These are phyloP conservation scores for Setipinna tenuifilis DNA, from an alignment of 2,797 vertebrate species.

Conservation along the genomic window DNA sequence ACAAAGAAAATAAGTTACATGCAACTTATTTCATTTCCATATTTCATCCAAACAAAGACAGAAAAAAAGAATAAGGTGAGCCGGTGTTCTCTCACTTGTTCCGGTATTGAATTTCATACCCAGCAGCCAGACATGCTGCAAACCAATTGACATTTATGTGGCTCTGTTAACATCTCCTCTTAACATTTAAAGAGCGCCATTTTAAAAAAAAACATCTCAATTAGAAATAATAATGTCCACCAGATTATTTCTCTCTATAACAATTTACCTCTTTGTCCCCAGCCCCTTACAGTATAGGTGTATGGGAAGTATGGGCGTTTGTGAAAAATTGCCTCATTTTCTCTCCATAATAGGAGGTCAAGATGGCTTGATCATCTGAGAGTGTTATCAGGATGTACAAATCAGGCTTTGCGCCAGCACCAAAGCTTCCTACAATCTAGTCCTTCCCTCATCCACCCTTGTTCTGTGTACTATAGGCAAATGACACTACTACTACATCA, in stretches of 20 bases:
- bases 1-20: no score
- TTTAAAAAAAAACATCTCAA: no score
- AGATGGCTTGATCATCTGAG: neutral
- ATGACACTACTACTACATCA: neutral
- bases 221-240: neutral
- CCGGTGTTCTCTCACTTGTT: neutral
- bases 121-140: neutral
- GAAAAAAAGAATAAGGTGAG: neutral
- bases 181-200: neutral
- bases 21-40: no score
- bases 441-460: neutral
- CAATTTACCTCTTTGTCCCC: neutral
- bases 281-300: neutral
- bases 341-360: constrained; percentile 10
- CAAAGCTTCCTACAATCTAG: neutral
- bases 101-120: neutral
- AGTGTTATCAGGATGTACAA: neutral
- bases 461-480: neutral
- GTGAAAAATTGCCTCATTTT: neutral
- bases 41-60: neutral
- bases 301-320: neutral
- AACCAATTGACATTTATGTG: neutral
- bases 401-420: neutral
- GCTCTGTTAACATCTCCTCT: neutral
- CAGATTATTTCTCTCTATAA: neutral